A percentile compares a stretch with the other conserved stretches of the same genome.
These are phyloP conservation scores for Amphiprion clarkii DNA, from an alignment of 2,797 vertebrate genomes.

Conservation along the genomic window DNA sequence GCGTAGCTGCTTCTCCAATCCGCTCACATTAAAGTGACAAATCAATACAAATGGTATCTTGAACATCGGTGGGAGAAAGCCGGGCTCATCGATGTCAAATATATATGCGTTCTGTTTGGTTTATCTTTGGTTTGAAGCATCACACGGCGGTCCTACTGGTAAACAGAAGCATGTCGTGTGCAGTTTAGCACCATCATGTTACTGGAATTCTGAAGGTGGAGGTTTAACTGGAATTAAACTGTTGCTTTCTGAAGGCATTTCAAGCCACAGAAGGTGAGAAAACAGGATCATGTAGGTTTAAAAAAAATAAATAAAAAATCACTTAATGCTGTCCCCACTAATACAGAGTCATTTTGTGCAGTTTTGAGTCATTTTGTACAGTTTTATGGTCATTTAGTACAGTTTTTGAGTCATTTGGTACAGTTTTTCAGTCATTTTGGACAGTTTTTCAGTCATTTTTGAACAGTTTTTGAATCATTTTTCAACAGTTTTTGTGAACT, in stretches of 20 bases:
- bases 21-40: constrained; percentile 7
- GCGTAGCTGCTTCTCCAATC: neutral
- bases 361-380: no score
- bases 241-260: neutral
- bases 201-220: neutral
- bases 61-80: neutral
- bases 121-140: neutral
- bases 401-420: no score
- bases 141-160: neutral
- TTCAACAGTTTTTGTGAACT: no score
- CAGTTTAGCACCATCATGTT: neutral
- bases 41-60: constrained; percentile 22
- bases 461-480: no score
- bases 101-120: neutral
- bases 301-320: neutral
- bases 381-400: no score
- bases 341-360: no score
- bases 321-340: no score
- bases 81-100: neutral
- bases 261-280: neutral
- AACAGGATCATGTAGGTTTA: no score
- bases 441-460: no score
- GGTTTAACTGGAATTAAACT: neutral
- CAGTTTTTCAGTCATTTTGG: no score
- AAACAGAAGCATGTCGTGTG: neutral